Conservation (phyloP, 1,140 invertebrate genomes). For the Spodoptera litura region DNA sequence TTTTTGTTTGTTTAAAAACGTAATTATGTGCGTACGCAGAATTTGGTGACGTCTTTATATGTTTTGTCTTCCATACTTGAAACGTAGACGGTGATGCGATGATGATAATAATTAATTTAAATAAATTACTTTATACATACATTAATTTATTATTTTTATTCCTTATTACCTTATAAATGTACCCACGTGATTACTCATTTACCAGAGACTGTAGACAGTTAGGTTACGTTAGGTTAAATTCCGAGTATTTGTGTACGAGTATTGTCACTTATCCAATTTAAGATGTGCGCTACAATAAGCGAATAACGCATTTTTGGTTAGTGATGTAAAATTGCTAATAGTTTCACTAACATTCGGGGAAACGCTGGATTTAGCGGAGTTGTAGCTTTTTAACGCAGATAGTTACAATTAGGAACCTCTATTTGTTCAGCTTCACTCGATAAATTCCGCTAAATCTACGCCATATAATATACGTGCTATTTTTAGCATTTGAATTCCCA, state of each 20-base stretch:
- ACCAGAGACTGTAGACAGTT: constrained; percentile 43
- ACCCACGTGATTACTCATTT: not conserved
- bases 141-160: no score
- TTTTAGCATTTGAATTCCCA: not conserved
- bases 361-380: not conserved
- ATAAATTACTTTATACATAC: no score
- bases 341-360: not conserved
- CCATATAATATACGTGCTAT: not conserved
- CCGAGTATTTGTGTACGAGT: constrained; percentile 49
- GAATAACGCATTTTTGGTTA: constrained; percentile 29
- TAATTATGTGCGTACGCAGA: no score
- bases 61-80: no score
- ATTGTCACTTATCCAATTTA: constrained; percentile 42
- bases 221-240: constrained; percentile 54
- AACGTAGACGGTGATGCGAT: no score
- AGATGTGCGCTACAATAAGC: constrained; percentile 11
- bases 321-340: constrained; percentile 21
- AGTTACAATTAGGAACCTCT: no score
- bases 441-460: not conserved
- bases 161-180: not conserved
- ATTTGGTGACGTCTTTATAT: no score
- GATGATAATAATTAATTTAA: no score
- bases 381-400: no score
- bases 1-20: no score
- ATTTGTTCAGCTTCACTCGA: no score